These are phyloP conservation scores for Eupeodes luniger DNA, from an alignment of 2,888 invertebrate species.

Conservation along the genomic window DNA sequence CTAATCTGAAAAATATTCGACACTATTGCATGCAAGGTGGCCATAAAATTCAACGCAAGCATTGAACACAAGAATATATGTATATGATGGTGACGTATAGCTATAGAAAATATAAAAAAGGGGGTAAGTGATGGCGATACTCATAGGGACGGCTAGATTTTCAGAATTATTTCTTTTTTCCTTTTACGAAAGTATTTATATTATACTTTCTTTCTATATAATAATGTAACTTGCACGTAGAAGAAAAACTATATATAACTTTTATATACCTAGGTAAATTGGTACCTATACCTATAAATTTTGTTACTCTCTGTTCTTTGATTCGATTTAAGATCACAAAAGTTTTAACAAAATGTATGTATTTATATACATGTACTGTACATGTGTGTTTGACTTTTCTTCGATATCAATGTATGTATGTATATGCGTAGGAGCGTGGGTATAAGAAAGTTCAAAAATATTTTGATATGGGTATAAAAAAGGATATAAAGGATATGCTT, in stretches of 20 bases:
- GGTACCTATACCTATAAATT: too few relatives aligned
- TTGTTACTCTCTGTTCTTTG: constrained; percentile 27
- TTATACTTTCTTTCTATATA: constrained; percentile 4
- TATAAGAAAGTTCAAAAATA: too few relatives aligned
- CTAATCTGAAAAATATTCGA: constrained; percentile 49
- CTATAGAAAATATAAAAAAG: constrained; percentile 27
- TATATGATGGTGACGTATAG: background rate
- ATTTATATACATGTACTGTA: background rate
- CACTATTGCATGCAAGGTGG: constrained; percentile 71
- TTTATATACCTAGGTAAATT: background rate
- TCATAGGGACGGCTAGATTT: constrained; percentile 19
- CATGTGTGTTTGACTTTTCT: background rate
- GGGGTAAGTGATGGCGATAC: constrained; percentile 37
- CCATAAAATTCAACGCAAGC: constrained; percentile 70
- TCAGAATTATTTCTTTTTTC: background rate
- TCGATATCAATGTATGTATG: background rate
- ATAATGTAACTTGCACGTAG: background rate
- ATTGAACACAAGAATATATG: constrained; percentile 39
- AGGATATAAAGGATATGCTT: constrained; percentile 49
- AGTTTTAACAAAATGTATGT: constrained; percentile 17
- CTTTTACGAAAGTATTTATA: background rate
- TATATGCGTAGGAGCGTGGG: background rate
- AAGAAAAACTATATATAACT: constrained; percentile 26
- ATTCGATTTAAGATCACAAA: constrained; percentile 33
- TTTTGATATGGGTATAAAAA: background rate